Percentiles rank a stretch among this genome's conserved stretches.
Conservation (phyloP, 1,140 invertebrate species). For the Dreissena rostriformis region DNA sequence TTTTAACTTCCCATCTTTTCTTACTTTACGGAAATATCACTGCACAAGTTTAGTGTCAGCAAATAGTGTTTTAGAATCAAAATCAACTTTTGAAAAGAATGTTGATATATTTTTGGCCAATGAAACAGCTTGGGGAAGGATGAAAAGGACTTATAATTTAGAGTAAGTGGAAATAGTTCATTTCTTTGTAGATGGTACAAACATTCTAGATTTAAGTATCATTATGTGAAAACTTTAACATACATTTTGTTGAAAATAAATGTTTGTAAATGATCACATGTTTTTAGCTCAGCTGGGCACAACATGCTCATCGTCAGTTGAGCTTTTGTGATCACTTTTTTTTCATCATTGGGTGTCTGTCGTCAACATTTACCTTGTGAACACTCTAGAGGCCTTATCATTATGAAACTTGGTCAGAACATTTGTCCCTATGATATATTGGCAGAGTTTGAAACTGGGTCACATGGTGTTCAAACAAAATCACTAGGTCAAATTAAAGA, state of each 20-base stretch:
- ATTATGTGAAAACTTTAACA: background rate
- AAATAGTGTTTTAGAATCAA: too few species aligned
- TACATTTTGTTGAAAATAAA: background rate
- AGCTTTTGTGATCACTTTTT: background rate
- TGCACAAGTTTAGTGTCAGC: too few species aligned
- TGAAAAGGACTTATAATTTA: conserved; percentile 3
- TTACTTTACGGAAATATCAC: too few species aligned
- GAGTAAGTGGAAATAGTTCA: background rate
- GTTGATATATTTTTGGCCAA: background rate
- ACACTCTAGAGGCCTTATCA: too few species aligned
- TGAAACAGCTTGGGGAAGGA: background rate
- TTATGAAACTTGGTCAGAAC: too few species aligned
- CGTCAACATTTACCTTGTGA: too few species aligned
- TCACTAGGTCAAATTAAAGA: too few species aligned
- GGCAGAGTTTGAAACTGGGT: too few species aligned
- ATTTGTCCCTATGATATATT: too few species aligned
- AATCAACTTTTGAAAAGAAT: background rate
- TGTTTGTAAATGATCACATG: background rate
- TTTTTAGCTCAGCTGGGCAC: background rate
- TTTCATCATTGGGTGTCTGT: background rate
- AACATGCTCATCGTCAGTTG: background rate
- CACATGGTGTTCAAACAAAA: too few species aligned
- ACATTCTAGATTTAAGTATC: background rate
- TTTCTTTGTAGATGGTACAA: background rate
- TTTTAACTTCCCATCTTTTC: too few species aligned